Conservation (phyloP, 2,113 vertebrate genomes). For the Ptychochromis oligacanthus region DNA sequence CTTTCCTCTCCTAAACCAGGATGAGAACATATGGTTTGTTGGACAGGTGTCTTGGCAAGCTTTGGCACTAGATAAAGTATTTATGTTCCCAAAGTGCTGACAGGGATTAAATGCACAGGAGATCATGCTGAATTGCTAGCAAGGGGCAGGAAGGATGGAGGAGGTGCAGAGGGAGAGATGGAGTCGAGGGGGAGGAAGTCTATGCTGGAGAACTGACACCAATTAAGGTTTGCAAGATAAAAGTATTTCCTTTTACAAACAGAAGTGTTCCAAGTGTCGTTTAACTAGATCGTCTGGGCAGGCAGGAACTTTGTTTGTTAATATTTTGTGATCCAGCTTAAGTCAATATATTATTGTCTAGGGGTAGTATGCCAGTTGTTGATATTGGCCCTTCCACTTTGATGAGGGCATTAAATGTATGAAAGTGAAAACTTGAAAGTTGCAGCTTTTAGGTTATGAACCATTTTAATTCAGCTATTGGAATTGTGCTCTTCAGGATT, state of each 20-base stretch:
- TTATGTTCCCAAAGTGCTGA: constrained; percentile 71
- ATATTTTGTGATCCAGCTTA: constrained; percentile 17
- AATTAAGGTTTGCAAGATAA: constrained; percentile 4
- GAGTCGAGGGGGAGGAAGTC: constrained; percentile 19
- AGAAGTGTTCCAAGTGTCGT: neutral
- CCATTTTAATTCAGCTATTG: neutral
- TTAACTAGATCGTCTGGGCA: constrained; percentile 3
- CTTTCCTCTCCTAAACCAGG: constrained; percentile 20
- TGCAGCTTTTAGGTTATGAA: neutral
- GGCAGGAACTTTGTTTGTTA: neutral
- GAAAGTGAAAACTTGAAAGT: neutral
- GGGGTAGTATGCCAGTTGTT: neutral
- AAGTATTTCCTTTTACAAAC: constrained; percentile 1
- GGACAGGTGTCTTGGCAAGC: constrained; percentile 72
- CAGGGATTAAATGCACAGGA: constrained; percentile 34
- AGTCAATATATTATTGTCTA: constrained; percentile 7
- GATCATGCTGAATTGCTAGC: constrained; percentile 63
- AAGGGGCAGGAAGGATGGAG: constrained; percentile 9
- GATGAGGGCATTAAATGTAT: neutral
- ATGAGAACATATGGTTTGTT: constrained; percentile 52
- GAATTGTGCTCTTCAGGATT: neutral
- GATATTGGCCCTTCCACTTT: neutral
- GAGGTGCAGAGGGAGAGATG: constrained; percentile 27
- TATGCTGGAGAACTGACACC: constrained; percentile 26
- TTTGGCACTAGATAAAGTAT: constrained; percentile 71